Percentiles rank a stretch among this genome's conserved stretches.
Conservation (phyloP, 2,113 vertebrate genomes). For the Trichechus manatus region DNA sequence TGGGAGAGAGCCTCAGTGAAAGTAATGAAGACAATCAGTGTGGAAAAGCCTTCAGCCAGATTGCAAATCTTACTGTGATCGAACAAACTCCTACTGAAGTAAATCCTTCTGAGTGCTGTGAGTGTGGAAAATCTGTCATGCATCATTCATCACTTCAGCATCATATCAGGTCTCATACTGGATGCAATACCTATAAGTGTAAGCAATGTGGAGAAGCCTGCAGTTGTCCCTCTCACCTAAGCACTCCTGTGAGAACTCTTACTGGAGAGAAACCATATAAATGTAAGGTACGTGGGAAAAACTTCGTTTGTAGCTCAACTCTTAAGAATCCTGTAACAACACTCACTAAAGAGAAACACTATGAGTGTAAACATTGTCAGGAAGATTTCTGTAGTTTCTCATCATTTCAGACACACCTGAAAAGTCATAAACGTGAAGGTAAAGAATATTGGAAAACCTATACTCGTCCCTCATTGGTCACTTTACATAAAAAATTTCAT, state of each 20-base stretch:
- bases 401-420: background rate
- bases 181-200: background rate
- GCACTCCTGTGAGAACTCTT: background rate
- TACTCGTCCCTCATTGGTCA: background rate
- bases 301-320: background rate
- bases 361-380: background rate
- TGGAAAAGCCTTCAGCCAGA: background rate
- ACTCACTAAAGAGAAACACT: background rate
- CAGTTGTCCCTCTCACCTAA: background rate
- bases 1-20: background rate
- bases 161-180: background rate
- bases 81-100: background rate
- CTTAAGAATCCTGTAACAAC: background rate
- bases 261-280: background rate
- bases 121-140: background rate
- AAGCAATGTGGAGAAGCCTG: background rate
- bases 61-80: background rate
- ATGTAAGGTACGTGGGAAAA: background rate
- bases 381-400: background rate
- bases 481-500: background rate
- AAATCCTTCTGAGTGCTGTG: background rate
- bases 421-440: background rate
- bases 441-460: background rate
- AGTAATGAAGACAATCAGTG: background rate
- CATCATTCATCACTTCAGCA: background rate